Conservation (phyloP, 2,797 vertebrate genomes). For the Poecile montanus region DNA sequence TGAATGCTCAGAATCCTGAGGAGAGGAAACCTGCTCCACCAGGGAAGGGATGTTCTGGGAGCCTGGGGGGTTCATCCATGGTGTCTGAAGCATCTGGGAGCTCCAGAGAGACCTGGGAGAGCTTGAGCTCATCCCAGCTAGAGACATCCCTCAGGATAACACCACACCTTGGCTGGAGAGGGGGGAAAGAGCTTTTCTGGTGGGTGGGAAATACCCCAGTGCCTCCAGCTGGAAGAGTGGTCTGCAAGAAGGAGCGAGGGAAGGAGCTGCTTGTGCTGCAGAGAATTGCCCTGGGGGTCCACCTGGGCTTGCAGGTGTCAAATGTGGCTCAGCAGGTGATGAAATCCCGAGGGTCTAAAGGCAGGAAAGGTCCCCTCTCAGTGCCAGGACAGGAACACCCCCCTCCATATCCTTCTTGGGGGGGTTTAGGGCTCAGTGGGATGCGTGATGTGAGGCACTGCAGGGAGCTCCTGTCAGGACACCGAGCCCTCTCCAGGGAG, state of each 20-base stretch:
- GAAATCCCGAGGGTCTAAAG: background rate
- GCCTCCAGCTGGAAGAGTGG: background rate
- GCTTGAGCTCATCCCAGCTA: background rate
- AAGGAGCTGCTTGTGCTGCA: background rate
- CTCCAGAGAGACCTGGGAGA: background rate
- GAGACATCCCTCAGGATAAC: background rate
- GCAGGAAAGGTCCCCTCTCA: background rate
- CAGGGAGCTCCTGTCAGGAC: background rate
- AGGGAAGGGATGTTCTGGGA: background rate
- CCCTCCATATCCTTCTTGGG: background rate
- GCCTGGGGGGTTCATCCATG: background rate
- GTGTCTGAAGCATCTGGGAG: background rate
- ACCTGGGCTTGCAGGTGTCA: too few species aligned
- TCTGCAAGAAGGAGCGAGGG: fast-evolving
- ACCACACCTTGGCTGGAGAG: background rate
- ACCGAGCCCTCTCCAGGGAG: fast-evolving
- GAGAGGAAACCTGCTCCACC: fast-evolving
- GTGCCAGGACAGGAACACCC: background rate
- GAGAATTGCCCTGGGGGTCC: background rate
- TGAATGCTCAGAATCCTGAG: background rate
- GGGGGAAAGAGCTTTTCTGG: background rate
- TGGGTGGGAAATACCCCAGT: background rate
- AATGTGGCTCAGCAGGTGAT: fast-evolving
- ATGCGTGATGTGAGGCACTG: background rate
- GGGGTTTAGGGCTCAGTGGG: fast-evolving